Evolutionary conservation across 2,888 invertebrate genomes (phyloP).

Genomic region (Tetanocera ferruginea): DNA sequence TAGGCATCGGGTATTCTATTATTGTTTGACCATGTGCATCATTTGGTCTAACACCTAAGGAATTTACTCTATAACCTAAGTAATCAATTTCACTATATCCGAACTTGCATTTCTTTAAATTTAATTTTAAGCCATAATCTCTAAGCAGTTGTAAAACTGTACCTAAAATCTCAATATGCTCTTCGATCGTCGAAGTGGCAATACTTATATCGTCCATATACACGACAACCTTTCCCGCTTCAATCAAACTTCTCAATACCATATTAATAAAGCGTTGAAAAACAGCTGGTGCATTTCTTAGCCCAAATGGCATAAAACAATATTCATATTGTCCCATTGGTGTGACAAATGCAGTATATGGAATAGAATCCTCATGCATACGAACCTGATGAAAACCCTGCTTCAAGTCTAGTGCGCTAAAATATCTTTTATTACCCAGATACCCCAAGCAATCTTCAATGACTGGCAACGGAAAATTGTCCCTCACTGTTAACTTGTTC

Average conservation of each 20-base stretch:
- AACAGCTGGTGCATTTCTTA: constrained; percentile 44
- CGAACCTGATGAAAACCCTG: constrained; percentile 49
- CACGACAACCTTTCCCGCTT: constrained; percentile 13
- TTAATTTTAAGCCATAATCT: constrained; percentile 22
- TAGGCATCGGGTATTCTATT: constrained; percentile 8
- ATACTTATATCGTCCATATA: constrained; percentile 33
- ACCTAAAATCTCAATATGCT: constrained; percentile 17
- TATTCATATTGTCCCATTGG: constrained; percentile 50
- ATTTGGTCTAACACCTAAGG: no score
- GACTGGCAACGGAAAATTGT: constrained; percentile 26
- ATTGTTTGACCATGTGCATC: no score
- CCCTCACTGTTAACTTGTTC: no score
- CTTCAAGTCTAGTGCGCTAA: not conserved
- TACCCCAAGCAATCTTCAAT: constrained; percentile 25
- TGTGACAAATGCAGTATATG: constrained; percentile 51
- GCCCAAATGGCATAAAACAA: constrained; percentile 26
- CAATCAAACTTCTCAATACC: constrained; percentile 19
- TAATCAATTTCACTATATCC: no score
- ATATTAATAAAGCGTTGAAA: constrained; percentile 44
- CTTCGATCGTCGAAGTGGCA: not conserved
- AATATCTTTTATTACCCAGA: not conserved
- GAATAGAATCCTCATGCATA: constrained; percentile 46
- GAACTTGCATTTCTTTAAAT: constrained; percentile 27
- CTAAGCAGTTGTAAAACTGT: constrained; percentile 3
- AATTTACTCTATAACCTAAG: no score